Base-by-base conservation (phyloP, 2,797 vertebrate genomes). In the Agapornis canus region DNA sequence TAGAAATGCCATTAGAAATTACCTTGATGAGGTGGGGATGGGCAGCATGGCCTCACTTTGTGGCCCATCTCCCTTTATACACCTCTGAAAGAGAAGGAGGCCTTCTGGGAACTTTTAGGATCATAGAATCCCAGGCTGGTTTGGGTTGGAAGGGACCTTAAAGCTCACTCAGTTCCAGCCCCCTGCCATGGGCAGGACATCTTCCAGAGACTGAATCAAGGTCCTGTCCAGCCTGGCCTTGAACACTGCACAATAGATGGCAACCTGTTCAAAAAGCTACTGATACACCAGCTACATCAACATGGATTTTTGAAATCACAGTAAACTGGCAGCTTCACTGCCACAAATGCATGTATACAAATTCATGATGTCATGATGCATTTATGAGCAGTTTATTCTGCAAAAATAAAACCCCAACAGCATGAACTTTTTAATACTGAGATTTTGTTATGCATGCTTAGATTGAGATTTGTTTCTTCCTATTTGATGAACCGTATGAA, bases 221-320 rank as follows among this genome's bases (percentile, higher is more conserved):
- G 54, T 22, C 22, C 32, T 23, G 9, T 11, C 32, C 10, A 35
- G 11, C 56, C 32, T 35, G 32, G 56, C 32, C 56, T 57, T 57
- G 54, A 35, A 35, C 32, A 25, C 56, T 57, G 23, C 7, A 2
- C 17, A 25, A 91, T 61, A 95, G 59, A 78, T 76, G 37, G 19
- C 86, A 95, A 97, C 95, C 84, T 69, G 80, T 92, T 84, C 87
- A 70, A 70, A 95, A 91, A 90, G 43, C 71, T 91, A 56, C 79
- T 86, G 77, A 90, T 42, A 76, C 31, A 88, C 37, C 73, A 83
- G 25, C 80, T 88, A 66, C 56, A 23, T 89, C 80, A 80, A 71
- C 15, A 18, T 72, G 60, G 86, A 70, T 45, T 94, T 85, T 85
- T 68, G 84, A 80, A 94, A 86, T 56, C 66, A 75, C 11, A 4